Percentiles rank a stretch among this genome's conserved stretches.
phyloP scores from a whole-genome alignment of 92 coral and sea anemone genomes.

The Montipora capitata region DNA sequence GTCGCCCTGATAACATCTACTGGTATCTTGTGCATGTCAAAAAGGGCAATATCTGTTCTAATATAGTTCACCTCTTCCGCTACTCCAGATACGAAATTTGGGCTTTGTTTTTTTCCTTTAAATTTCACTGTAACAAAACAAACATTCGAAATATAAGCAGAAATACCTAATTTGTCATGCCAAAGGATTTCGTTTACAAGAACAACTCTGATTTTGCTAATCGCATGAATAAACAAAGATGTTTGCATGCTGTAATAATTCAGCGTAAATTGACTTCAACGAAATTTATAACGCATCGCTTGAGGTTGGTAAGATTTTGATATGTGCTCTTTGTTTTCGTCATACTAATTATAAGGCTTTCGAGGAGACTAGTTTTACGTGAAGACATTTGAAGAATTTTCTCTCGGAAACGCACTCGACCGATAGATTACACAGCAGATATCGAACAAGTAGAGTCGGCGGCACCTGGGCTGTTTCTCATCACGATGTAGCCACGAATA shows the following conservation, averaged over 20 bases:
- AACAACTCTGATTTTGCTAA: not conserved
- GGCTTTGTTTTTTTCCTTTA: not conserved
- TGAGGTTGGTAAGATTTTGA: too few relatives aligned
- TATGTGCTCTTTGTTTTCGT: too few relatives aligned
- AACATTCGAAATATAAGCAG: not conserved
- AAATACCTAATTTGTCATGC: not conserved
- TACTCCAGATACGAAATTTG: not conserved
- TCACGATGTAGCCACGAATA: too few relatives aligned
- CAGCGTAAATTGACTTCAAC: not conserved
- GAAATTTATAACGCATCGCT: not conserved
- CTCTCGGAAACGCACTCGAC: too few relatives aligned
- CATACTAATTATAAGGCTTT: too few relatives aligned
- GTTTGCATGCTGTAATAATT: not conserved
- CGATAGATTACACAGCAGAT: too few relatives aligned
- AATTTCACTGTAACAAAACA: not conserved
- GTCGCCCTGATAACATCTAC: not conserved
- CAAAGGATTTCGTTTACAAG: not conserved
- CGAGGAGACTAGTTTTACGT: not conserved
- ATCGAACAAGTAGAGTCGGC: too few relatives aligned
- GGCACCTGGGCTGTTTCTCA: too few relatives aligned
- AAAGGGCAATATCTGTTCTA: not conserved
- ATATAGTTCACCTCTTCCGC: not conserved
- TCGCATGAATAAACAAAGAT: not conserved
- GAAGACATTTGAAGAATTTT: too few relatives aligned
- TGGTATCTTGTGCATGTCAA: not conserved